phyloP scores from a whole-genome alignment of 35 echinoderm and acorn worm genomes.

The Strongylocentrotus purpuratus region DNA sequence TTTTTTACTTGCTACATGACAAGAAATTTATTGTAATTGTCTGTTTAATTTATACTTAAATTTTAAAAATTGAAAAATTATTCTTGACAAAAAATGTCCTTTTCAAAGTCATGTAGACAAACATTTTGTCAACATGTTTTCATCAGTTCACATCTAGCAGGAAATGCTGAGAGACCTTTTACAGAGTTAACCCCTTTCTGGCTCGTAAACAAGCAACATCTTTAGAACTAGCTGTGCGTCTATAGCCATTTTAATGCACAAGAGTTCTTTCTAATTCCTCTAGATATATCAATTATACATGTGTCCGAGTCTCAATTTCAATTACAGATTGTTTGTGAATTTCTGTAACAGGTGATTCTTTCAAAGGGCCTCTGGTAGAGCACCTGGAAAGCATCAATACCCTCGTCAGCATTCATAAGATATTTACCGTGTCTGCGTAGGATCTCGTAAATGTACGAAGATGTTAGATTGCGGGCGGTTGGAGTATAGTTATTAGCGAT shows the following conservation, averaged over 20 bases:
- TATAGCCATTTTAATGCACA: neutral
- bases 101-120: too few relatives aligned
- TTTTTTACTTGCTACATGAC: neutral
- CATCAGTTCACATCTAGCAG: neutral
- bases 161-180: neutral
- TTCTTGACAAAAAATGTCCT: too few relatives aligned
- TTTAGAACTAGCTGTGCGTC: neutral
- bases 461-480: slow-evolving; percentile 84
- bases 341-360: neutral
- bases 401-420: neutral
- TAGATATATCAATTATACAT: neutral
- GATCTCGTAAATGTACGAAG: slow-evolving; percentile 89
- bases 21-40: too few relatives aligned
- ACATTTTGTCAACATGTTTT: too few relatives aligned
- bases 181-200: neutral
- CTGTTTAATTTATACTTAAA: too few relatives aligned
- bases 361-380: neutral
- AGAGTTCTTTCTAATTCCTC: neutral
- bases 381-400: neutral
- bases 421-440: slow-evolving; percentile 86
- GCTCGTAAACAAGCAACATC: neutral
- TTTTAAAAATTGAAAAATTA: too few relatives aligned
- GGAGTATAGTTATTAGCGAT: slow-evolving; percentile 97
- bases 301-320: neutral
- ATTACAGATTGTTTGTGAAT: neutral